phyloP scores from a whole-genome alignment of 1,140 invertebrate genomes.

The Ditylenchus dipsaci region DNA sequence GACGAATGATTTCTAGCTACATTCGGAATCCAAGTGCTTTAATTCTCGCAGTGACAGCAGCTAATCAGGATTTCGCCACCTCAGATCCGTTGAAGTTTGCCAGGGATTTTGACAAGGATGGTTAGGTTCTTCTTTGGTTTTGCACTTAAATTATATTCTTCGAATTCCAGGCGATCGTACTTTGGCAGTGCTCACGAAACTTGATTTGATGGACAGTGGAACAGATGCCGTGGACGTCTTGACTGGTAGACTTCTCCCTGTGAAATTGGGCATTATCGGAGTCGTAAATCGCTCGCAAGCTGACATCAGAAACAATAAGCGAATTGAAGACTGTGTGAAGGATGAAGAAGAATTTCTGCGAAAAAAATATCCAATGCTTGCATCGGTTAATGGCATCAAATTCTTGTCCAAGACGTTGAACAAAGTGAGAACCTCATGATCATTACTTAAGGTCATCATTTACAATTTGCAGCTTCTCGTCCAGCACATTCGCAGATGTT shows the following conservation, averaged over 20 bases:
- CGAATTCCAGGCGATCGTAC: constrained; percentile 71
- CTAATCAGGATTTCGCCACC: constrained; percentile 93
- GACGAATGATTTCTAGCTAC: constrained; percentile 62
- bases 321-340: constrained; percentile 75
- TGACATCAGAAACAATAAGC: constrained; percentile 84
- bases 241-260: constrained; percentile 89
- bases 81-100: constrained; percentile 86
- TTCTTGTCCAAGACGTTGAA: constrained; percentile 93
- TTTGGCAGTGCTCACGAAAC: constrained; percentile 89
- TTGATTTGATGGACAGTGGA: constrained; percentile 93
- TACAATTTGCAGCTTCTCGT: constrained; percentile 70
- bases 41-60: constrained; percentile 75
- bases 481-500: constrained; percentile 94
- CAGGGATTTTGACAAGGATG: constrained; percentile 86
- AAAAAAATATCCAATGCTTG: constrained; percentile 89
- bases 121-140: not conserved
- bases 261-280: constrained; percentile 92
- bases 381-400: constrained; percentile 84
- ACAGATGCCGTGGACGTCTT: constrained; percentile 96
- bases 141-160: not conserved
- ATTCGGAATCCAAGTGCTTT: constrained; percentile 65
- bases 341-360: constrained; percentile 82
- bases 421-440: constrained; percentile 62
- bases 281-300: constrained; percentile 94
- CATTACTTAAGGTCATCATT: not conserved